A percentile compares a stretch with the other conserved stretches of the same genome.
These are phyloP conservation scores for Carabus problematicus DNA, from an alignment of 2,888 invertebrate genomes.

Conservation along the genomic window DNA sequence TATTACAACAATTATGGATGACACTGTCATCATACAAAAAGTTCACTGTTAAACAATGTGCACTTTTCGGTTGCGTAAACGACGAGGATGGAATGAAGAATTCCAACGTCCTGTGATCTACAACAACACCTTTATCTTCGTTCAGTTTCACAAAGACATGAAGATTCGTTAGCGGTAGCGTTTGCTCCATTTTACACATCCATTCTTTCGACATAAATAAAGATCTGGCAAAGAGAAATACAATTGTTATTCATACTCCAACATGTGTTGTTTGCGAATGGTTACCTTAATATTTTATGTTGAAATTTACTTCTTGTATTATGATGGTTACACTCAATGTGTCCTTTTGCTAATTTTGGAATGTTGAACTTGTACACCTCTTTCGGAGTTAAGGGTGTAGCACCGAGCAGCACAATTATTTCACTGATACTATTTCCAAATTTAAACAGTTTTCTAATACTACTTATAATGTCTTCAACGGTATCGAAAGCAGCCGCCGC, in stretches of 20 bases:
- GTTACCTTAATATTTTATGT: constrained; percentile 43
- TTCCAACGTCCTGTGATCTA: constrained; percentile 51
- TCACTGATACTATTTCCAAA: constrained; percentile 32
- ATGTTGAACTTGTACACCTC: constrained; percentile 42
- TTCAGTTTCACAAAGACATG: constrained; percentile 62
- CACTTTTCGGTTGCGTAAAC: constrained; percentile 48
- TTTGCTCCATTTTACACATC: constrained; percentile 58
- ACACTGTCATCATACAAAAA: constrained; percentile 48
- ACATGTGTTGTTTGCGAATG: background rate
- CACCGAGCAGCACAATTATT: constrained; percentile 37
- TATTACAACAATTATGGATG: constrained; percentile 52
- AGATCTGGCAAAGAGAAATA: constrained; percentile 56
- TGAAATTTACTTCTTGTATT: constrained; percentile 36
- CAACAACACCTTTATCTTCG: constrained; percentile 34
- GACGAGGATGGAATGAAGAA: constrained; percentile 57
- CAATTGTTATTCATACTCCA: background rate
- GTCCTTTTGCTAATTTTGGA: constrained; percentile 36
- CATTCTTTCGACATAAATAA: constrained; percentile 61
- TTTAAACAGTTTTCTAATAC: constrained; percentile 24
- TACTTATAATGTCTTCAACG: constrained; percentile 26
- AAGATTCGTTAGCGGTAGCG: constrained; percentile 61
- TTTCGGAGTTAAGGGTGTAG: constrained; percentile 36
- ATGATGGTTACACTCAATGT: constrained; percentile 41
- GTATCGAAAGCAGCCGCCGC: constrained; percentile 25
- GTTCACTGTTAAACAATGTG: constrained; percentile 51